Evolutionary conservation across 1,140 invertebrate species (phyloP), one percentile per base, ranked within the genome.

Genomic region (Aphidius gifuensis): DNA sequence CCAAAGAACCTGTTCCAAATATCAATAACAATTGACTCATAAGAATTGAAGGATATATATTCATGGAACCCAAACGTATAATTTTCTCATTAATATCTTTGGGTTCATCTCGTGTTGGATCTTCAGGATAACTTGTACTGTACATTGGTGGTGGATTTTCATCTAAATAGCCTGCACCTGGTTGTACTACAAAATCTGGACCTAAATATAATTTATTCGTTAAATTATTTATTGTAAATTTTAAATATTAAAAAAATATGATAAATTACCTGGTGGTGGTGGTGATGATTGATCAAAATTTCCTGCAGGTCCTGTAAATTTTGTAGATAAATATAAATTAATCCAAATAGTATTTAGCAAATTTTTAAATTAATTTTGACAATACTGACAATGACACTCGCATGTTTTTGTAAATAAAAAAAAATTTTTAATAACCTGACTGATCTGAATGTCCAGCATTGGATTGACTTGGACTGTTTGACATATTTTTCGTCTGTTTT

Each of bases 21-120:
- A 93, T 95, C 11, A 97, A 84, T 1, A 87, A 44, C 2, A 97
- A 82, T 76, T 96, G 94, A 53, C 83, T 77, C 84, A 90, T 87
- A 8, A 96, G 78, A n/a, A n/a, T n/a, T n/a, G n/a, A n/a, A n/a
- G n/a, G n/a, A n/a, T n/a, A n/a, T n/a, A 69, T 96, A 94, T 5
- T 84, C 57, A 93, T 90, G 67, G 93, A 93, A 5, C 87, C 87
- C 67, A 83, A 83, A 51, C 91, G 82, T 66, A 93, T 92, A 56
- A 83, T 83, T 72, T 87, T 83, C 58, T 93, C 90, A 59, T 76
- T 84, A 2, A 93, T 93, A 2, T 89, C 87, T 70, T 90, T 90
- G 54, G 86, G 1, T 49, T 86, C 85, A 9, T 78, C 80, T 9
- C 83, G 81, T 76, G 86, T 83, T 45, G 86, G 84, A 45, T 83